These are phyloP conservation scores for Orthonyx spaldingii DNA, from an alignment of 2,113 vertebrate species.

Conservation along the genomic window DNA sequence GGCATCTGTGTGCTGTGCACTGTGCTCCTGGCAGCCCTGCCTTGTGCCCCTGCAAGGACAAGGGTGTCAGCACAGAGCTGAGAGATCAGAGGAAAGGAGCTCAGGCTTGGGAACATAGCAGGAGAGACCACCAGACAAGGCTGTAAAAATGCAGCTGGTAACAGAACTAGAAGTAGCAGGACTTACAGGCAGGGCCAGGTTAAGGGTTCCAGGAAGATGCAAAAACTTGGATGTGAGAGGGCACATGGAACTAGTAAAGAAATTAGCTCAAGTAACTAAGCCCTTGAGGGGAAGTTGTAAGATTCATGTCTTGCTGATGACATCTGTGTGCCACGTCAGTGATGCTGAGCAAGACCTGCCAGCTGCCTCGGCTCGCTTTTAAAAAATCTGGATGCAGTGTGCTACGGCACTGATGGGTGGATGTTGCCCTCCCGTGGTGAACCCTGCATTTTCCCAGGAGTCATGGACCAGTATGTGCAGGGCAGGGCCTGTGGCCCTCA, in stretches of 20 bases:
- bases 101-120: rapidly evolving
- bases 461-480: rapidly evolving
- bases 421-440: slow-evolving; percentile 12
- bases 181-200: neutral
- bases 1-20: neutral
- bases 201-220: neutral
- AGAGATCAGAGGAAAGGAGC: neutral
- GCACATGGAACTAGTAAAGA: neutral
- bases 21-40: neutral
- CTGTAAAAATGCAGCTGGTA: neutral
- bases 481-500: rapidly evolving
- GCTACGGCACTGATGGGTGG: rapidly evolving
- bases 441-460: neutral
- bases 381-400: neutral
- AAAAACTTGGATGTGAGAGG: neutral
- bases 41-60: rapidly evolving
- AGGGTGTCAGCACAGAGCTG: neutral
- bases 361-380: rapidly evolving
- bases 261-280: neutral
- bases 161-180: neutral
- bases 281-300: neutral
- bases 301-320: neutral
- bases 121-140: neutral
- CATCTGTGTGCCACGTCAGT: rapidly evolving
- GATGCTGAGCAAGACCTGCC: neutral